Conservation (phyloP, 2,113 vertebrate species). For the Pteronura brasiliensis region DNA sequence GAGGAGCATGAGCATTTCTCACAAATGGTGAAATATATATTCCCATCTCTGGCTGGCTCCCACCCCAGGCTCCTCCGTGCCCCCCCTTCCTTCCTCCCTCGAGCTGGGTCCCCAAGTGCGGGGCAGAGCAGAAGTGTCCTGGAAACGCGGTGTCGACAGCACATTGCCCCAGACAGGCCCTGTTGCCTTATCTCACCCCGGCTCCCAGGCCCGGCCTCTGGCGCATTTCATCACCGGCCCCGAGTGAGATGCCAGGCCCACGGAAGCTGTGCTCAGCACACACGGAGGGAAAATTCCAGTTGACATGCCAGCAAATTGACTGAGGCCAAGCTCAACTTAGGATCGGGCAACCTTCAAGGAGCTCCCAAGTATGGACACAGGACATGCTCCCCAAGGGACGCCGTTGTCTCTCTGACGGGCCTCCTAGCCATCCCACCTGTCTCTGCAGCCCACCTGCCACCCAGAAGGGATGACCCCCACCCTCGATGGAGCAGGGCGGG, state of each 20-base stretch:
- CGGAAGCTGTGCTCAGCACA: fast-evolving
- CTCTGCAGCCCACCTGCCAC: not conserved
- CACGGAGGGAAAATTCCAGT: fast-evolving
- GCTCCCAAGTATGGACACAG: fast-evolving
- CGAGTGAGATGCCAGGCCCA: not conserved
- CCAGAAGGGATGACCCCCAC: fast-evolving
- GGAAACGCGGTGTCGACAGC: fast-evolving
- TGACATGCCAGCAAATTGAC: fast-evolving
- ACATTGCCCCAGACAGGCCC: fast-evolving
- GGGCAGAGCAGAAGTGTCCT: not conserved
- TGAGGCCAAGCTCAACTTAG: not conserved
- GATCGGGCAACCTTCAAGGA: fast-evolving
- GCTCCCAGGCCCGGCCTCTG: fast-evolving
- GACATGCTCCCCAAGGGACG: fast-evolving
- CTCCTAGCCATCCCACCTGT: not conserved
- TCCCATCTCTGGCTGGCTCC: not conserved
- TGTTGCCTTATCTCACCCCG: not conserved
- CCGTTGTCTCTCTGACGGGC: fast-evolving
- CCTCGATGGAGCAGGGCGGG: not conserved
- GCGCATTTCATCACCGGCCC: not conserved
- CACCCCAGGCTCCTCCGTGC: fast-evolving
- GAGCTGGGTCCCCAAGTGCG: fast-evolving
- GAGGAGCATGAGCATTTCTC: fast-evolving
- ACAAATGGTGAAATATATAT: not conserved
- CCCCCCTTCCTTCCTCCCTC: fast-evolving